Percentiles rank a stretch among this genome's conserved stretches.
Conservation (phyloP, 2,113 vertebrate species). For the Rutilus rutilus region DNA sequence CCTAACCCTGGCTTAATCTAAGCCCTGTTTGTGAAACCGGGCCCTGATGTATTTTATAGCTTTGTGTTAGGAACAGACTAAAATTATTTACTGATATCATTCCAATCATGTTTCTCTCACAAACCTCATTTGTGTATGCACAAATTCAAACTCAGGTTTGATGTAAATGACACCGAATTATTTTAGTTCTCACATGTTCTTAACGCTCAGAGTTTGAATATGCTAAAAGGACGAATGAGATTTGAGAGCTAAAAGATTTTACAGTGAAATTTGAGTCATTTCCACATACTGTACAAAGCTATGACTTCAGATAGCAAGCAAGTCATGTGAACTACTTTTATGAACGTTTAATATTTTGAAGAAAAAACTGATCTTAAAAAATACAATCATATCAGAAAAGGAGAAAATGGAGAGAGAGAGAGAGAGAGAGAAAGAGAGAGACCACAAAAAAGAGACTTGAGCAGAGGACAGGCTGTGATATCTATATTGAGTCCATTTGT, state of each 20-base stretch:
- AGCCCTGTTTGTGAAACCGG: no score
- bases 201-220: not conserved
- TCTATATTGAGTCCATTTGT: conserved; percentile 67
- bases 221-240: not conserved
- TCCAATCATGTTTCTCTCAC: no score
- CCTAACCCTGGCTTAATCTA: no score
- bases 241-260: no score
- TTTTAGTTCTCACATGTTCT: not conserved
- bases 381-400: not conserved
- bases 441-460: not conserved
- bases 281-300: not conserved
- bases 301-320: not conserved
- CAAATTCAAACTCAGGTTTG: not conserved
- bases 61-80: not conserved
- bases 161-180: not conserved
- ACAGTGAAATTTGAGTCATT: not conserved
- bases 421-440: not conserved
- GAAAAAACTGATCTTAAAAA: no score
- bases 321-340: no score
- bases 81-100: no score
- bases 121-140: not conserved
- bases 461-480: conserved; percentile 47
- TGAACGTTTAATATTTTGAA: no score
- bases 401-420: not conserved
- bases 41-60: not conserved